Evolutionary conservation across 2,113 vertebrate species (phyloP).

Genomic region (Oceanites oceanicus): DNA sequence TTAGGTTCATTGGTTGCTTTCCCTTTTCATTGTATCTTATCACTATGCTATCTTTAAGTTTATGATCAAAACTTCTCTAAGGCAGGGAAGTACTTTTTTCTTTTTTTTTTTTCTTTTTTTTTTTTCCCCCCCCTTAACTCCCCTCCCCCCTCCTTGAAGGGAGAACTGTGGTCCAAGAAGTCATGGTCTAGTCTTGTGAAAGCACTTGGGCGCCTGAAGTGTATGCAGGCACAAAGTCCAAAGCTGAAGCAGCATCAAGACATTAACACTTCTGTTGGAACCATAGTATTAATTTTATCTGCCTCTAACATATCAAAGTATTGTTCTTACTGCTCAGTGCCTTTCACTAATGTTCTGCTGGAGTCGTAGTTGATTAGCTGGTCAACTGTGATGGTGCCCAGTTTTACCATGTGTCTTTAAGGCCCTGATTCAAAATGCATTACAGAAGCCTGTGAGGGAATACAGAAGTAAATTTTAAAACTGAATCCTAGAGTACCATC

Average conservation of each 20-base stretch:
- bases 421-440: background rate
- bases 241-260: background rate
- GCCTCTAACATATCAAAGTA: background rate
- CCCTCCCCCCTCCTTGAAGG: background rate
- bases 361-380: background rate
- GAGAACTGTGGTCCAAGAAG: background rate
- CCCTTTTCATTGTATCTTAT: background rate
- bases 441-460: background rate
- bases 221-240: background rate
- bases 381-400: background rate
- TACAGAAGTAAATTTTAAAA: background rate
- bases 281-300: background rate
- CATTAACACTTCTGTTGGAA: background rate
- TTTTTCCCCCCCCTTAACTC: too few relatives aligned
- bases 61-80: background rate
- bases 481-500: background rate
- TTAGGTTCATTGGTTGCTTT: background rate
- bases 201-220: background rate
- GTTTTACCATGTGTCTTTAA: background rate
- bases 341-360: background rate
- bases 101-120: too few relatives aligned
- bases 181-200: fast-evolving
- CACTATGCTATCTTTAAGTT: background rate
- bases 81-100: background rate
- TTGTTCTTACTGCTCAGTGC: background rate